A percentile compares a stretch with the other conserved stretches of the same genome.
These are phyloP conservation scores for Epinephelus moara DNA, from an alignment of 2,113 vertebrate species.

Conservation along the genomic window DNA sequence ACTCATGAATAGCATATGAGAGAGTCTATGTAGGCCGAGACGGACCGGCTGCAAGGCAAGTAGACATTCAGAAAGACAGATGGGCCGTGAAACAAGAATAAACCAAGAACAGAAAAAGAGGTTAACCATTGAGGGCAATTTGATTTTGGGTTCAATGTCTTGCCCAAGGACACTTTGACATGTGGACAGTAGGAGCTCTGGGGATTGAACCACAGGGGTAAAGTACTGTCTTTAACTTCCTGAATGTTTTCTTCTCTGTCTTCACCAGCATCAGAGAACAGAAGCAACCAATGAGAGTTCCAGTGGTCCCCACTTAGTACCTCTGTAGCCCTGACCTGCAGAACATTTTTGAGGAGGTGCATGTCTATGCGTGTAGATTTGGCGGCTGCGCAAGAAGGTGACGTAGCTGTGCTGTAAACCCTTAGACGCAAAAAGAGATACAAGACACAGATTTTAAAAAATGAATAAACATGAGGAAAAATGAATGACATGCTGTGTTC, in stretches of 20 bases:
- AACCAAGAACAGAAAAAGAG: neutral
- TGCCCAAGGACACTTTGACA: neutral
- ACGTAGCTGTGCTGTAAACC: neutral
- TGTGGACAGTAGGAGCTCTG: neutral
- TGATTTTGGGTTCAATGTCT: neutral
- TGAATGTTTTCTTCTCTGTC: neutral
- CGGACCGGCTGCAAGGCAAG: neutral
- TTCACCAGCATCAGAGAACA: neutral
- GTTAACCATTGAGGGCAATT: neutral
- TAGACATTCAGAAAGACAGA: slow-evolving; percentile 4
- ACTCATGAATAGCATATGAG: slow-evolving; percentile 43
- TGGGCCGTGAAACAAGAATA: neutral
- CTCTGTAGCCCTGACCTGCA: neutral
- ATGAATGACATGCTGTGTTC: slow-evolving; percentile 18
- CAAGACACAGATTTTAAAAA: neutral
- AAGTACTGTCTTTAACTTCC: neutral
- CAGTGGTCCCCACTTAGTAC: neutral
- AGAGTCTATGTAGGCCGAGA: slow-evolving; percentile 1
- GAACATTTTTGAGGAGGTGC: neutral
- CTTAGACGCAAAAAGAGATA: neutral
- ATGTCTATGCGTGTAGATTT: neutral
- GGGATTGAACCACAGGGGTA: neutral
- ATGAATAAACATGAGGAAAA: neutral
- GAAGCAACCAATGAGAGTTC: no score
- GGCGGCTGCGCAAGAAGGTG: neutral